Evolutionary conservation across 1,140 invertebrate genomes (phyloP).

Genomic region (Copidosoma floridanum): DNA sequence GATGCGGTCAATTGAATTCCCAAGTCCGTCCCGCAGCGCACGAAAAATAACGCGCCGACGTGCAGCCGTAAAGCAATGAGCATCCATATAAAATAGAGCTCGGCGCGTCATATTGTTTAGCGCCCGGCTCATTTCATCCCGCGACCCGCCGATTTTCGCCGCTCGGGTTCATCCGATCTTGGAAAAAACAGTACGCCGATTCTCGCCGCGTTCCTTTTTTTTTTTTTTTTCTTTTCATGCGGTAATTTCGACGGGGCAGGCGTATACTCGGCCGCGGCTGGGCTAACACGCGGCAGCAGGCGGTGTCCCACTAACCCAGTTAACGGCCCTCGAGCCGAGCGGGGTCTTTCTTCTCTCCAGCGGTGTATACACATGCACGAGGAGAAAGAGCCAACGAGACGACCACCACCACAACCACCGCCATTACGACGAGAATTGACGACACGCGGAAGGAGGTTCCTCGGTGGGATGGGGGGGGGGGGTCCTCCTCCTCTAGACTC

Average conservation of each 20-base stretch:
- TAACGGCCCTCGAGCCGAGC: slow-evolving; percentile 40
- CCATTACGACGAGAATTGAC: too few relatives aligned
- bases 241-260: slow-evolving; percentile 44
- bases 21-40: too few relatives aligned
- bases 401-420: too few relatives aligned
- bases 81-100: too few relatives aligned
- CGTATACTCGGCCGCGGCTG: slow-evolving; percentile 43
- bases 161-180: slow-evolving; percentile 7
- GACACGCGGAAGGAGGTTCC: slow-evolving; percentile 25
- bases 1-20: too few relatives aligned
- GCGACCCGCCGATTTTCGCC: too few relatives aligned
- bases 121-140: too few relatives aligned
- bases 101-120: too few relatives aligned
- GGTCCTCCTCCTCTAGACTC: too few relatives aligned
- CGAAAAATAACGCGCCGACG: too few relatives aligned
- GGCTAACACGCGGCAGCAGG: slow-evolving; percentile 10
- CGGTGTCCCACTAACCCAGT: slow-evolving; percentile 55
- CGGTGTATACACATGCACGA: not conserved
- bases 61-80: too few relatives aligned
- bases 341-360: slow-evolving; percentile 50
- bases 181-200: too few relatives aligned
- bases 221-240: slow-evolving; percentile 37
- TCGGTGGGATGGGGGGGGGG: slow-evolving; percentile 8
- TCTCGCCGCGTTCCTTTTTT: slow-evolving; percentile 23
- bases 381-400: slow-evolving; percentile 15